A percentile compares a stretch with the other conserved stretches of the same genome.
phyloP scores from a whole-genome alignment of 2,888 invertebrate genomes.

The Linyphia triangularis region DNA sequence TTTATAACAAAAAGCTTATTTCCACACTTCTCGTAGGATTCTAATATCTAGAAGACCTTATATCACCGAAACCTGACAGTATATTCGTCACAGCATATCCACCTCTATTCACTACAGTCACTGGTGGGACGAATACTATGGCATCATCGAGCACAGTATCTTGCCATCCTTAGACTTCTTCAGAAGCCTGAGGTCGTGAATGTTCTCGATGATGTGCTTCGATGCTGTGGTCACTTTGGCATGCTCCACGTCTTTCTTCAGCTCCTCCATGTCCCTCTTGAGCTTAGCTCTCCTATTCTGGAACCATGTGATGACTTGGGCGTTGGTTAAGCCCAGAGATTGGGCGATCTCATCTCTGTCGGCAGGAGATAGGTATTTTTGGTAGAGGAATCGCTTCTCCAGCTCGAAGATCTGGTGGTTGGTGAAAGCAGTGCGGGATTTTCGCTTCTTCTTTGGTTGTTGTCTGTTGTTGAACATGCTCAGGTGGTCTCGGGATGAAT shows the following conservation, averaged over 20 bases:
- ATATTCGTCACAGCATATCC: neutral
- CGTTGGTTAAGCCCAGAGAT: conserved; percentile 95
- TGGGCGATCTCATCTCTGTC: conserved; percentile 98
- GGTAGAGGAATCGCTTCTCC: conserved; percentile 97
- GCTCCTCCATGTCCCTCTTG: conserved; percentile 86
- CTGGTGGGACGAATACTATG: too few species aligned
- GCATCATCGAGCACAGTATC: conserved; percentile 70
- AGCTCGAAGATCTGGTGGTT: conserved; percentile 99
- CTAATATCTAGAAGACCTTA: neutral
- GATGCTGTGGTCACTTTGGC: conserved; percentile 89
- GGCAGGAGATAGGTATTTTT: conserved; percentile 98
- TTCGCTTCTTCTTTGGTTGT: conserved; percentile 96
- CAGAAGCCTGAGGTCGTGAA: conserved; percentile 92
- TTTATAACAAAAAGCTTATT: too few species aligned
- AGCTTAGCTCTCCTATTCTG: conserved; percentile 95
- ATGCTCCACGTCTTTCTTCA: conserved; percentile 96
- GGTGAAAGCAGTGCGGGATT: conserved; percentile 97
- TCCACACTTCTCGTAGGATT: too few species aligned
- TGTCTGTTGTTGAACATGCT: conserved; percentile 92
- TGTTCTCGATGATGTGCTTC: conserved; percentile 86
- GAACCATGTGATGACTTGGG: conserved; percentile 99
- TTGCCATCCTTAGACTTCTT: conserved; percentile 85
- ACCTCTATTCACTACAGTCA: neutral
- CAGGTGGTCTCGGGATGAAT: conserved; percentile 88
- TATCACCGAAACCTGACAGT: neutral